Base-by-base conservation (phyloP, 1,140 invertebrate genomes). In the Drusus annulatus region DNA sequence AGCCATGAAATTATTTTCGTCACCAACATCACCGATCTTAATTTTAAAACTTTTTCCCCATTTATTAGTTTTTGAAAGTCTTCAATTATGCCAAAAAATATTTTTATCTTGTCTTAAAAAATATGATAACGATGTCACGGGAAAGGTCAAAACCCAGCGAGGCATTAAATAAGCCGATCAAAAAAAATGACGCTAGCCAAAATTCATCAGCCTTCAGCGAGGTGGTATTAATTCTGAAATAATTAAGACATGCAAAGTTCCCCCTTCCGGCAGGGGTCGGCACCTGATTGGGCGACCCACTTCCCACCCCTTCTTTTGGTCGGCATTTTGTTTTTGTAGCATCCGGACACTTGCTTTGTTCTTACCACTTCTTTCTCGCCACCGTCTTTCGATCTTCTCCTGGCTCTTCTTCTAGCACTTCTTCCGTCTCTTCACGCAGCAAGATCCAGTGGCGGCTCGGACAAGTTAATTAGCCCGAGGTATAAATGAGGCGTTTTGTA, bases 271-370 rank as follows among this genome's bases (percentile, higher is more conserved):
- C 7, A 56, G 17, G 17, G 52, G 71, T 31, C 1, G 25, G 62
- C 28, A 25, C 21, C 16, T 71, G 68, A 36, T 58, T 36, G 54
- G 54, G 31, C n/a, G 28, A 31, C 63, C 3, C 21, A 2, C 17
- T 36, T n/a, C 54, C 23, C 17, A 58, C 23, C 51, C 68, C 45
- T 13, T n/a, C 0, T 1, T 13, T 58, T 17, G 71, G 52, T 56
- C 75, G 45, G n/a, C 36, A 65, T 63, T 76, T 76, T 50, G 75
- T 63, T 76, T 63, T 65, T 45, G 45, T 36, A 76, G 75, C 58
- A 63, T 76, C 75, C 75, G 75, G 56, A 23, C 75, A 76, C 75
- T 76, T 63, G 75, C 75, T 76, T 76, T 76, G 75, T 76, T 45
- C n/a, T 76, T 50, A 31, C 58, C 75, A 63, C 60, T 76, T 63